Evolutionary conservation across 2,797 vertebrate genomes (phyloP), one percentile per base, ranked within the genome.

Genomic region (Salarias fasciatus): DNA sequence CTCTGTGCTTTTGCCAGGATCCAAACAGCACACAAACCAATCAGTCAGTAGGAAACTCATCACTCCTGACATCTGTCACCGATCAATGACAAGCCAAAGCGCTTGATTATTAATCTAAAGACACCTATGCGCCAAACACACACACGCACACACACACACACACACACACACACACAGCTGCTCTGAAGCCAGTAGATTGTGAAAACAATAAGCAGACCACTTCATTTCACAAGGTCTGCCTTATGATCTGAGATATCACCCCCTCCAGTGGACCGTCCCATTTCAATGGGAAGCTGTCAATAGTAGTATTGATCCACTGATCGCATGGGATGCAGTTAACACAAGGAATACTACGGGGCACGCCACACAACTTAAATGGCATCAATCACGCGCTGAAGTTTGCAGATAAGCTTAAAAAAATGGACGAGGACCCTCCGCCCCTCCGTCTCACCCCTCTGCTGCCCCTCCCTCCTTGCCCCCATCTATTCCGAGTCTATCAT

Each of bases 21-120:
- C 69, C 74, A 77, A 88, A 86, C 74, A 83, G 74, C 82, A 82
- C 49, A 47, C 54, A 69, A 82, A 58, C 78, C 79, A 80, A 77
- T 84, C 78, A 83, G 72, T 60, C 63, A 1, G 45, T 2, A 6
- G 71, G 60, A 75, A 81, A 82, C 72, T 67, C 77, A 82, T 77
- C 66, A 70, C 46, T 75, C 42, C 53, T 75, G 77, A 77, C 69
- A 78, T 77, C 74, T 82, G 78, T 75, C 70, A 68, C 52, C 3
- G 29, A 83, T 83, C 81, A 75, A 73, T 70, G 68, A 35, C 40
- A 28, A 50, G 65, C 69, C 70, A 63, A 66, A 53, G 1, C 49
- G 70, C 75, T 68, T 14, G 56, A 72, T 55, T 67, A 80, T 69
- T 53, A 75, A 83, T 66, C 72, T 46, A 15, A 18, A 63, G 54